Base-by-base conservation (phyloP, 2,113 vertebrate species). In the Hippoglossus stenolepis region DNA sequence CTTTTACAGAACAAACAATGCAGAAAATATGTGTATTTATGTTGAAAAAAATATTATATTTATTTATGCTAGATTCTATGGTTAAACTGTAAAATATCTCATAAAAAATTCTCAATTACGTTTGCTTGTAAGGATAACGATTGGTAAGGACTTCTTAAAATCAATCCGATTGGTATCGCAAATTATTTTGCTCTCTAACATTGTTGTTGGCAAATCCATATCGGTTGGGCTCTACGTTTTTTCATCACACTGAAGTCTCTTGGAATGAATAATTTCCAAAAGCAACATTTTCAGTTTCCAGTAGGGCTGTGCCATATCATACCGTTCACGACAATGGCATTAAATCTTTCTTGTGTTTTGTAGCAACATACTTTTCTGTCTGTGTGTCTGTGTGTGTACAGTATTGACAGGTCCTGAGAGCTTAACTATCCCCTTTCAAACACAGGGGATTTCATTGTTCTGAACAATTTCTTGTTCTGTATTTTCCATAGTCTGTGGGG, bases 351-450 rank as follows among this genome's bases (percentile, higher is more conserved):
- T 28, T 56, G 21, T 73, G 26, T 65, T 43, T 43, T 21, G 1
- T 23, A 3, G 8, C 13, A 26, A 20, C 47, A 45, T 45, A 45
- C 14, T 18, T 15, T 20, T 13, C 9, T 57, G 54, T 57, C 11
- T 57, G 28, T 38, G 18, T 4, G 28, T 20, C 18, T 38, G 38
- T 62, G 38, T 10, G 2, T 47, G 5, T 57, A 49, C 56, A 57
- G n/a, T 3, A 23, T 56, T 21, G 24, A 18, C 12, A 73, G n/a
- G 20, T 43, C 13, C n/a, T 59, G 40, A 47, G 8, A 40, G 38
- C 49, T 83, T 26, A 56, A 14, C 66, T 57, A 56, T 13, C 65
- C 57, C 45, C 47, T 18, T 51, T 62, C 62, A 73, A 56, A 40
- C 47, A 43, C n/a, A 65, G 21, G 6, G 4, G 15, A 64, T 24